Conservation (phyloP, 2,888 invertebrate genomes). For the Colletes collaris region DNA sequence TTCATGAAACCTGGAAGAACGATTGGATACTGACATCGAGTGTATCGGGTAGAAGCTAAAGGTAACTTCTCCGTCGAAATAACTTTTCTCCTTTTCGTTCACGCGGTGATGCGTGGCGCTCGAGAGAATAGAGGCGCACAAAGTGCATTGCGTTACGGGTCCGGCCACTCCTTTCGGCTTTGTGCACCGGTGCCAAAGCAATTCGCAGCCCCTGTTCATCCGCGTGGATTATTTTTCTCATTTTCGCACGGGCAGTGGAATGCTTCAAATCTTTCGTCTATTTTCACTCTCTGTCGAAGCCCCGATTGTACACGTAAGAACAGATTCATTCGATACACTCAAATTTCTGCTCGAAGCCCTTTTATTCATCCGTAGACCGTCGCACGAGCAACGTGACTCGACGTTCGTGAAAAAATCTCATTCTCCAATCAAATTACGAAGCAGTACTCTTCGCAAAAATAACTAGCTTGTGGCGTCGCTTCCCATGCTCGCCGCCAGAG, state of each 20-base stretch:
- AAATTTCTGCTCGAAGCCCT: constrained; percentile 39
- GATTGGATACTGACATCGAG: neutral
- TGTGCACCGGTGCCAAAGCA: constrained; percentile 37
- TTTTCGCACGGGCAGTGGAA: constrained; percentile 46
- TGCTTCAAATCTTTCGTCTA: constrained; percentile 52
- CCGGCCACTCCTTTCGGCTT: constrained; percentile 43
- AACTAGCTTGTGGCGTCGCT: neutral
- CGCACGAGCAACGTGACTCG: neutral
- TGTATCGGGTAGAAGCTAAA: neutral
- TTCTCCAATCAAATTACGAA: constrained; percentile 34
- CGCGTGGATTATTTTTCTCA: constrained; percentile 58
- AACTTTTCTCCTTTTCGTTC: constrained; percentile 29
- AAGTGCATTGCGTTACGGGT: constrained; percentile 48
- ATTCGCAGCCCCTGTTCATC: constrained; percentile 44
- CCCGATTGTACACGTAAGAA: constrained; percentile 36
- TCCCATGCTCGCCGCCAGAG: too few relatives aligned
- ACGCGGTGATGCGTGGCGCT: constrained; percentile 48
- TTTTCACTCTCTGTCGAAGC: constrained; percentile 27
- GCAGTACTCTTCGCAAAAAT: neutral
- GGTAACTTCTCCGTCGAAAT: constrained; percentile 14
- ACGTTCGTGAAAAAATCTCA: constrained; percentile 3
- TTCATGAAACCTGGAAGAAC: neutral
- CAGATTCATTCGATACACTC: constrained; percentile 50
- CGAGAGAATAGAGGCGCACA: constrained; percentile 52
- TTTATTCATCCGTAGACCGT: constrained; percentile 29